phyloP scores from a whole-genome alignment of 2,797 vertebrate genomes.

The Acrossocheilus fasciatus region DNA sequence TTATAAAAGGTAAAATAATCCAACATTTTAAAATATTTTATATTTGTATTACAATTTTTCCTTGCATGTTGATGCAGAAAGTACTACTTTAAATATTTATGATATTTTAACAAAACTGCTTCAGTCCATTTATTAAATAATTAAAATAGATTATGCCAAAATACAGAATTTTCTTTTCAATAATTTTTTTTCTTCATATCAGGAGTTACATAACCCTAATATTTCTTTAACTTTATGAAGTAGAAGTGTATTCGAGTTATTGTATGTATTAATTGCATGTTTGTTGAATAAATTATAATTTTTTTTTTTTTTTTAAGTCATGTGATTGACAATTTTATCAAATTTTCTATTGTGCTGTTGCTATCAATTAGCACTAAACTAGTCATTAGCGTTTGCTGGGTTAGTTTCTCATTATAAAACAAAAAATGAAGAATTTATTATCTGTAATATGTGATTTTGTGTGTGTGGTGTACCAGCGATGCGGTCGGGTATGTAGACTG shows the following conservation, averaged over 20 bases:
- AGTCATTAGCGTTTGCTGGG: background rate
- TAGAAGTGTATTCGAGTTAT: background rate
- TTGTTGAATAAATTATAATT: background rate
- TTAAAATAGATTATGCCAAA: background rate
- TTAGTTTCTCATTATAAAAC: background rate
- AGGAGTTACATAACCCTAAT: too few relatives aligned
- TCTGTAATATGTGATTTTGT: background rate
- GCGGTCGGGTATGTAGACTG: slow-evolving; percentile 88
- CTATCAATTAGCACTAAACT: too few relatives aligned
- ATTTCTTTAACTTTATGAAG: too few relatives aligned
- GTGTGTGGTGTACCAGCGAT: slow-evolving; percentile 78
- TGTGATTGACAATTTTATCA: background rate
- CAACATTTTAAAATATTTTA: background rate
- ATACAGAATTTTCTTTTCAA: background rate
- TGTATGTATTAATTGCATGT: background rate
- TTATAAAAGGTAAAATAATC: background rate
- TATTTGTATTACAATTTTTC: background rate
- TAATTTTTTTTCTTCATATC: background rate
- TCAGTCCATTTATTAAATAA: background rate
- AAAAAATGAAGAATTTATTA: background rate
- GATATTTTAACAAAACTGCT: background rate
- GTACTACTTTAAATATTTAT: background rate
- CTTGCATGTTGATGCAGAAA: background rate
- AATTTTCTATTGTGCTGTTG: background rate
- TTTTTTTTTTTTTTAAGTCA: background rate